Evolutionary conservation across 2,113 vertebrate species (phyloP), one percentile per base, ranked within the genome.

Genomic region (Capreolus pygargus): DNA sequence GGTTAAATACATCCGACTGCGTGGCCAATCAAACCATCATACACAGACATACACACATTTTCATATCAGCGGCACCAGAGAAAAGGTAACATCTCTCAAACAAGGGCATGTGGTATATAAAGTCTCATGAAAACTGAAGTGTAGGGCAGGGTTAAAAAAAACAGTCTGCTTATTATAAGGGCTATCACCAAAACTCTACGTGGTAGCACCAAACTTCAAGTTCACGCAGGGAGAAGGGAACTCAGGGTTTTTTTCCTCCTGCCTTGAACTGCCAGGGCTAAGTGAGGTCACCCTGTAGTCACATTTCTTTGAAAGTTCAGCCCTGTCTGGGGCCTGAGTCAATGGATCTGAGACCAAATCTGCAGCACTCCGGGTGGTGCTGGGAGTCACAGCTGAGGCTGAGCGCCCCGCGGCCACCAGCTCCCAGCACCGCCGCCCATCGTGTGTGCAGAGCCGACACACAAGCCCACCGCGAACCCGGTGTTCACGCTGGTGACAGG

Each of bases 401-500:
- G 16, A 14, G 23, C 7, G 7, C 8, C 55, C 30, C 6, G 2
- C 0, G 12, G 17, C 17, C 17, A 28, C 5, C 14, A 8, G 5
- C 36, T 7, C 2, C n/a, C 19, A 13, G 33, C 16, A 21, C 30
- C 2, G 1, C 33, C 3, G 13, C 12, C 60, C 7, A 28, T 16
- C 27, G 21, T 2, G 30, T 43, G 50, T 1, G 1, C 10, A 0
- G 55, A 55, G 28, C 7, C 54, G 2, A 45, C 21, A 33, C 1
- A 19, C 39, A 7, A 8, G 39, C 17, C 45, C 21, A 43, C 54
- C 61, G 39, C 0, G 10, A 70, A 21, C 50, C 81, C 57, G 10
- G 50, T 10, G 0, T 13, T 2, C 33, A 23, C 39, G 11, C 19
- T 2, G 70, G 2, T 0, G 16, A 79, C 6, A 36, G 7, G 52